A percentile compares a stretch with the other conserved stretches of the same genome.
Evolutionary conservation across 2,888 invertebrate genomes (phyloP).

Genomic region (Coleophora flavipennella): DNA sequence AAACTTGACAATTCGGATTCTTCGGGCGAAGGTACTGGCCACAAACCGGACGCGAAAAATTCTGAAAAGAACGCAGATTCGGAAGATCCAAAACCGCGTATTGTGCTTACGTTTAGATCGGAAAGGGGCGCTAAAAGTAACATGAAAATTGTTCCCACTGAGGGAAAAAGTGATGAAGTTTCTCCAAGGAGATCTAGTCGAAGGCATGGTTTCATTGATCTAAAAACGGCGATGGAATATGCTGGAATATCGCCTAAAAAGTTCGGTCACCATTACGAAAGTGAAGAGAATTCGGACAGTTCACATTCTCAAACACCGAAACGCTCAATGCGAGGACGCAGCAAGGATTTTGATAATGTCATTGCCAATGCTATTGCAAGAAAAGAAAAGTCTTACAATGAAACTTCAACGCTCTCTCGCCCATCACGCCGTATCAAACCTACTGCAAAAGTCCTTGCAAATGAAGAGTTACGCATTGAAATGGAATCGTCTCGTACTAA

Average conservation of each 20-base stretch:
- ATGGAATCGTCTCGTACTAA: conserved; percentile 47
- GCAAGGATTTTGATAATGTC: conserved; percentile 76
- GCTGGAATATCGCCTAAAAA: conserved; percentile 32
- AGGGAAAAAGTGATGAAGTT: conserved; percentile 54
- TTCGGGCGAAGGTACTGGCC: conserved; percentile 30
- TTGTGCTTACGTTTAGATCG: conserved; percentile 75
- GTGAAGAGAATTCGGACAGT: conserved; percentile 47
- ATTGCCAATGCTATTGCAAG: conserved; percentile 80
- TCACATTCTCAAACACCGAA: conserved; percentile 59
- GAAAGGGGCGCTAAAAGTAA: conserved; percentile 70
- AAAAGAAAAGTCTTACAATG: conserved; percentile 79
- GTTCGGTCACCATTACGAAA: conserved; percentile 43
- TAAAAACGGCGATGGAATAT: conserved; percentile 36
- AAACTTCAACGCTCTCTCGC: conserved; percentile 43
- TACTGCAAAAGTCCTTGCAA: conserved; percentile 77
- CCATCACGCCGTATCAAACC: conserved; percentile 75
- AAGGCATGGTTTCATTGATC: conserved; percentile 35
- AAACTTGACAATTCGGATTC: conserved; percentile 36
- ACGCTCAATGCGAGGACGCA: conserved; percentile 75
- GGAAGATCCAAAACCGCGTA: conserved; percentile 70
- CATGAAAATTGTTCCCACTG: conserved; percentile 65
- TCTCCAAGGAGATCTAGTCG: conserved; percentile 48
- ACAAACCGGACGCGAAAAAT: conserved; percentile 39
- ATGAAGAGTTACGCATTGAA: conserved; percentile 74
- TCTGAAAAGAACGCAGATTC: conserved; percentile 34